Evolutionary conservation across 1,140 invertebrate species (phyloP), one percentile per base, ranked within the genome.

Genomic region (Papilio polytes): DNA sequence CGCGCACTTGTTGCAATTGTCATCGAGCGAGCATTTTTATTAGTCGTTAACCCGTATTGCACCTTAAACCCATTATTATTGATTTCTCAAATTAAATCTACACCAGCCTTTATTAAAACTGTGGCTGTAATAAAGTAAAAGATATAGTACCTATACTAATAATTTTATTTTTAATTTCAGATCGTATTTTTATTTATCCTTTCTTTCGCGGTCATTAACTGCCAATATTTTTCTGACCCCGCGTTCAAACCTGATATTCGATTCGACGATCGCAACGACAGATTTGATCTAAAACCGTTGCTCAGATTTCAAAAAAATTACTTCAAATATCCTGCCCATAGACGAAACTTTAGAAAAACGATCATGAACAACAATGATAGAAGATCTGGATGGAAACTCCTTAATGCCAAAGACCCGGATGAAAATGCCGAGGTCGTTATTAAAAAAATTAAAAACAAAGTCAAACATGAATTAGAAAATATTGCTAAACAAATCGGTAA

Each of bases 201-300:
- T 20, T 13, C 78, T 12, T 36, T 84, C 8, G 46, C 72, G 3
- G 84, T 83, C 51, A 74, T 80, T 9, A 41, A 84, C n/a, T 73
- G 74, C 72, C 86, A 88, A 59, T 86, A 81, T 70, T 72, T 63
- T 0, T 8, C 81, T 7, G 44, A 83, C 9, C 70, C 76, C 0
- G 83, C 73, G 3, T 59, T 87, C 12, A 84, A 56, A 70, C 85
- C 87, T n/a, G 87, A 89, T 8, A 80, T 89, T 0, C 84, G 74
- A 0, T 89, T 87, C 46, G 85, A 82, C 8, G 86, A 86, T 7
- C 74, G 79, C 20, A 89, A 88, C 31, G 84, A 85, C n/a, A 86
- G 88, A 31, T 89, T 86, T 56, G 88, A 89, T 51, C n/a, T 89
- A 8, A 73, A 81, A 4, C 78, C 84, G n/a, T 20, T 89, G 3